These are phyloP conservation scores for Phenganax subtilis DNA, from an alignment of 92 coral and sea anemone species.

Conservation along the genomic window DNA sequence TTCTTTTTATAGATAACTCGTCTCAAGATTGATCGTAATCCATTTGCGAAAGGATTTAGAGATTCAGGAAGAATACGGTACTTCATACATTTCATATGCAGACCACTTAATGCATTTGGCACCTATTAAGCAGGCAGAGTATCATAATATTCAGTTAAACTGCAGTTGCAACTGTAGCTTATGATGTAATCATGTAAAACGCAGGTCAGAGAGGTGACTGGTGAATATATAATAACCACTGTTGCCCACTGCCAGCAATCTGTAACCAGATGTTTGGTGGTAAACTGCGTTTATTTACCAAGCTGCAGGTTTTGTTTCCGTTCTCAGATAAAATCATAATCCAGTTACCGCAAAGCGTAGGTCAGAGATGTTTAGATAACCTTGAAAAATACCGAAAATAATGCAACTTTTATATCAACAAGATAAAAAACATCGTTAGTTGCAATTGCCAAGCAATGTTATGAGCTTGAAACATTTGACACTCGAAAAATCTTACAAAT, in stretches of 20 bases:
- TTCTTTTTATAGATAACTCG: conserved; percentile 71
- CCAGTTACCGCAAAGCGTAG: conserved; percentile 42
- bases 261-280: conserved; percentile 1
- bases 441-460: too few species aligned
- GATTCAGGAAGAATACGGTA: conserved; percentile 94
- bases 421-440: too few species aligned
- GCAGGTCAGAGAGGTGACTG: too few species aligned
- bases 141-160: too few species aligned
- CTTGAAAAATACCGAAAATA: conserved; percentile 21
- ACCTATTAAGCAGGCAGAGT: too few species aligned
- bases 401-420: neutral
- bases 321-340: conserved; percentile 28
- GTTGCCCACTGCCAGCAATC: too few species aligned
- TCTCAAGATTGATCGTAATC: conserved; percentile 93
- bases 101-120: too few species aligned
- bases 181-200: too few species aligned
- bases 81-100: neutral
- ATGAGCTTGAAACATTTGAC: too few species aligned
- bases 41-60: conserved; percentile 95
- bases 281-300: conserved; percentile 8
- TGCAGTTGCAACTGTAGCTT: too few species aligned
- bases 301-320: conserved; percentile 9
- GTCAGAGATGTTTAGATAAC: conserved; percentile 39
- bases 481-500: too few species aligned
- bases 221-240: too few species aligned